A percentile compares a stretch with the other conserved stretches of the same genome.
Evolutionary conservation across 2,797 vertebrate species (phyloP).

Genomic region (Carduelis carduelis): DNA sequence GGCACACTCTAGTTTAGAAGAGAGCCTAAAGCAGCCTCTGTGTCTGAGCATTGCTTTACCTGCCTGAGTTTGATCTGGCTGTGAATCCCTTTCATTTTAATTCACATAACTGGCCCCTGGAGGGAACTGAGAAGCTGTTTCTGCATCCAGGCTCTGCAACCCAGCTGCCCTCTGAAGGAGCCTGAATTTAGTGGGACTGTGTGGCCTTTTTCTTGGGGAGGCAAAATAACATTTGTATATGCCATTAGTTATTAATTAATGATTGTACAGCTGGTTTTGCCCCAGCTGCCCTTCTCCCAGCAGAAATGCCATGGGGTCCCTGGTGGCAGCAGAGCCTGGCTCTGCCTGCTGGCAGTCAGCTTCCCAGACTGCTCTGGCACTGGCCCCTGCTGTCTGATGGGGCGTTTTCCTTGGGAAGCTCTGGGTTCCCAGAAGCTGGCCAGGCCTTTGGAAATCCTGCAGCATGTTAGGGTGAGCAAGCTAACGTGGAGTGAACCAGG

Average conservation of each 20-base stretch:
- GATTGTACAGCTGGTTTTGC: background rate
- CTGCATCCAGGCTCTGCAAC: background rate
- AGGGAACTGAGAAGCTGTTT: background rate
- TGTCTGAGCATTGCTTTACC: background rate
- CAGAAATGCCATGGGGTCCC: accelerated
- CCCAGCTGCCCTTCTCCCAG: background rate
- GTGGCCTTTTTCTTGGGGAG: background rate
- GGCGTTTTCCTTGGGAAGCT: background rate
- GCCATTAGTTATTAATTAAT: background rate
- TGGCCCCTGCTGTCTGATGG: accelerated
- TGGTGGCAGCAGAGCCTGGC: background rate
- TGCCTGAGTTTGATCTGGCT: background rate
- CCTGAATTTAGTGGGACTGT: background rate
- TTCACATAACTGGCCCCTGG: accelerated
- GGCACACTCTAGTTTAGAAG: background rate
- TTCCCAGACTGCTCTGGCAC: background rate
- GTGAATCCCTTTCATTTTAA: background rate
- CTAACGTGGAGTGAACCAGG: background rate
- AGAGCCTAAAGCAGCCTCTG: background rate
- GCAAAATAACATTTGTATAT: background rate
- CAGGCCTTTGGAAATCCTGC: background rate
- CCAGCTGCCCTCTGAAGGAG: background rate
- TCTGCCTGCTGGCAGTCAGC: background rate
- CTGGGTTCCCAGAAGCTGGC: background rate
- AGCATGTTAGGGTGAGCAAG: background rate